These are phyloP conservation scores for Cyrtonyx montezumae DNA, from an alignment of 2,113 vertebrate species.

Conservation along the genomic window DNA sequence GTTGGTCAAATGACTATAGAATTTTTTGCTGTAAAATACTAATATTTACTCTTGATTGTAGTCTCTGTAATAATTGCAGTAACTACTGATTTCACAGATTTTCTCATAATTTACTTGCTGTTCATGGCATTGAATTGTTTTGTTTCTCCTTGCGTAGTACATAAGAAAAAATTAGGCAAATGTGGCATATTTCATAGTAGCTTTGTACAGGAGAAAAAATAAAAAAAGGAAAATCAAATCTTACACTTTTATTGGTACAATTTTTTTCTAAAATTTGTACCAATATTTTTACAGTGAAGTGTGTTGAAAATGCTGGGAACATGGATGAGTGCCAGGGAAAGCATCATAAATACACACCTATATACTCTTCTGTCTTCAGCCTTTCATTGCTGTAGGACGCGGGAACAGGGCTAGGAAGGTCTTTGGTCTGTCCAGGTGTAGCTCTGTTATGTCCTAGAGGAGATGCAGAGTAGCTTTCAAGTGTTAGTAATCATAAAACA, in stretches of 20 bases:
- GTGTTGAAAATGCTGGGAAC: background rate
- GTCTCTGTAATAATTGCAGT: background rate
- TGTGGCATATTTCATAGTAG: background rate
- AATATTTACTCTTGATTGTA: background rate
- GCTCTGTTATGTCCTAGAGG: background rate
- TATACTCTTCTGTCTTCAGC: background rate
- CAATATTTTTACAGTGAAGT: accelerated
- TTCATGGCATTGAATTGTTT: background rate
- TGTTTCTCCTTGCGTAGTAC: background rate
- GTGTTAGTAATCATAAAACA: background rate
- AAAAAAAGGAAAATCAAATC: background rate
- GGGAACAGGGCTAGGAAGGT: background rate
- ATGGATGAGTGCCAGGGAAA: background rate
- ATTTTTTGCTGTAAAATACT: slow-evolving; percentile 13
- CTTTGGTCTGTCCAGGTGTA: background rate
- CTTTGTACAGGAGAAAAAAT: background rate
- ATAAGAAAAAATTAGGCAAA: background rate
- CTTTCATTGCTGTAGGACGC: background rate
- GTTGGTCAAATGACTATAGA: background rate
- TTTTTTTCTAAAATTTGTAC: background rate
- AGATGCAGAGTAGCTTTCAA: background rate
- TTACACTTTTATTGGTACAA: background rate
- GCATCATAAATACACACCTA: accelerated
- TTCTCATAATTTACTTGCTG: background rate
- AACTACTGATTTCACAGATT: background rate